A percentile compares a stretch with the other conserved stretches of the same genome.
These are phyloP conservation scores for Drosophila monieri DNA, from an alignment of 2,888 invertebrate genomes.

Conservation along the genomic window DNA sequence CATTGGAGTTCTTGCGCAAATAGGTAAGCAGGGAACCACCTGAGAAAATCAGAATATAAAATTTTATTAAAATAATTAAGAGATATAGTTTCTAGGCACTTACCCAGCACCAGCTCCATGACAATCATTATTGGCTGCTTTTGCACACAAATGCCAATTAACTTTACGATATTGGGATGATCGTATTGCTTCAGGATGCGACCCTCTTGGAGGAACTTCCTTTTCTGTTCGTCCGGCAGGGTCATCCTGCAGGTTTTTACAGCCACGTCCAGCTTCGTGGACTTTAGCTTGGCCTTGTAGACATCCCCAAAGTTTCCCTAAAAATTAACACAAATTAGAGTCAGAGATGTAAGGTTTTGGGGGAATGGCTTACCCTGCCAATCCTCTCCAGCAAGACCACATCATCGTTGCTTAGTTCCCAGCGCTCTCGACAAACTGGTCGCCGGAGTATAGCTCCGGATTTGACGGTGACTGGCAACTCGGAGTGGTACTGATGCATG, in stretches of 20 bases:
- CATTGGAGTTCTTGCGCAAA: constrained; percentile 90
- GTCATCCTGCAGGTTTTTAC: constrained; percentile 98
- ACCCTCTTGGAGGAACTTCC: constrained; percentile 97
- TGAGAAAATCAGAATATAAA: constrained; percentile 68
- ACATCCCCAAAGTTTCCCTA: constrained; percentile 99
- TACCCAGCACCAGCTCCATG: constrained; percentile 94
- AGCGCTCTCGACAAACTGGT: constrained; percentile 94
- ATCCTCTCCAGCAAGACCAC: constrained; percentile 96
- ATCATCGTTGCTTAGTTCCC: constrained; percentile 98
- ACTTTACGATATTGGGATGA: constrained; percentile 97
- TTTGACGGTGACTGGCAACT: constrained; percentile 94
- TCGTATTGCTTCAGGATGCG: constrained; percentile 98
- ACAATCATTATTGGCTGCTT: constrained; percentile 99
- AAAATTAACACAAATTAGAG: neutral
- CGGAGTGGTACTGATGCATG: constrained; percentile 93
- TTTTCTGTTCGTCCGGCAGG: constrained; percentile 95
- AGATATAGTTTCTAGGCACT: constrained; percentile 83
- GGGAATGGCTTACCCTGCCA: constrained; percentile 89
- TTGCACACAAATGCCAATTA: constrained; percentile 98
- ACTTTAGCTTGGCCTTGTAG: constrained; percentile 94
- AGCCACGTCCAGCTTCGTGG: constrained; percentile 94
- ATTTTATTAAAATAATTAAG: neutral
- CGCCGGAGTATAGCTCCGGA: constrained; percentile 95
- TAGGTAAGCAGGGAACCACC: constrained; percentile 96
- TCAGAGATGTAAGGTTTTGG: too few species aligned